Percentiles rank a stretch among this genome's conserved stretches.
These are phyloP conservation scores for Etheostoma nigrum DNA, from an alignment of 2,797 vertebrate species.

Conservation along the genomic window DNA sequence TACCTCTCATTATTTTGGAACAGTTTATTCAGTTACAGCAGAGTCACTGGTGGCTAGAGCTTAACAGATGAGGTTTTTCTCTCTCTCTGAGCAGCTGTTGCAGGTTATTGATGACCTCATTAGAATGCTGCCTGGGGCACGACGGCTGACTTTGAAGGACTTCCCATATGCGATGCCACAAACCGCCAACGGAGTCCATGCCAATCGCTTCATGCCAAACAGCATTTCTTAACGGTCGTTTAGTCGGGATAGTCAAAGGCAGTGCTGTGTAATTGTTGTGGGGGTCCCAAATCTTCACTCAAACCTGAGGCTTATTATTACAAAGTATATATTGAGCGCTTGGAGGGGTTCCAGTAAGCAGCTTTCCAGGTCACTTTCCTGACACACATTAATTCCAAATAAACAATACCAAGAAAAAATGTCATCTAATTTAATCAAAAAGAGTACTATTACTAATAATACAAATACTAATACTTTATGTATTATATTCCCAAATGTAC, in stretches of 20 bases:
- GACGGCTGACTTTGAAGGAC: slow-evolving; percentile 83
- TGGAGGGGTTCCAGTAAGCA: slow-evolving; percentile 25
- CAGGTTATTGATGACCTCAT: slow-evolving; percentile 95
- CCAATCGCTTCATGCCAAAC: slow-evolving; percentile 64
- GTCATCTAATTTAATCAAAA: slow-evolving; percentile 18
- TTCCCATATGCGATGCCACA: slow-evolving; percentile 76
- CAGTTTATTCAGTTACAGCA: slow-evolving; percentile 71
- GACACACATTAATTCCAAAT: slow-evolving; percentile 27
- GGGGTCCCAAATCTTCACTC: slow-evolving; percentile 47
- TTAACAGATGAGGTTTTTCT: slow-evolving; percentile 88
- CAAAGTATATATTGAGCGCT: slow-evolving; percentile 31
- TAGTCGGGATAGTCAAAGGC: slow-evolving; percentile 51
- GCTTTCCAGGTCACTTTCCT: slow-evolving; percentile 20
- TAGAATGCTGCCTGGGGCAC: slow-evolving; percentile 89
- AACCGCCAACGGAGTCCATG: slow-evolving; percentile 71
- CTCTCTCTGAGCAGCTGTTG: slow-evolving; percentile 91
- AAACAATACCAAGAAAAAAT: not conserved
- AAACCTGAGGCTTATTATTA: slow-evolving; percentile 42
- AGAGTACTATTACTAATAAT: no score
- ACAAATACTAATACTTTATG: not conserved
- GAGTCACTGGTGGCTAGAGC: slow-evolving; percentile 80
- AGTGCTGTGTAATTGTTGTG: slow-evolving; percentile 40
- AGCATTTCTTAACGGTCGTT: slow-evolving; percentile 72
- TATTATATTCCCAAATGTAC: slow-evolving; percentile 10
- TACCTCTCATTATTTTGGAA: slow-evolving; percentile 72